Evolutionary conservation across 1,140 invertebrate species (phyloP), one percentile per base, ranked within the genome.

Genomic region (Tetraneura akinire): DNA sequence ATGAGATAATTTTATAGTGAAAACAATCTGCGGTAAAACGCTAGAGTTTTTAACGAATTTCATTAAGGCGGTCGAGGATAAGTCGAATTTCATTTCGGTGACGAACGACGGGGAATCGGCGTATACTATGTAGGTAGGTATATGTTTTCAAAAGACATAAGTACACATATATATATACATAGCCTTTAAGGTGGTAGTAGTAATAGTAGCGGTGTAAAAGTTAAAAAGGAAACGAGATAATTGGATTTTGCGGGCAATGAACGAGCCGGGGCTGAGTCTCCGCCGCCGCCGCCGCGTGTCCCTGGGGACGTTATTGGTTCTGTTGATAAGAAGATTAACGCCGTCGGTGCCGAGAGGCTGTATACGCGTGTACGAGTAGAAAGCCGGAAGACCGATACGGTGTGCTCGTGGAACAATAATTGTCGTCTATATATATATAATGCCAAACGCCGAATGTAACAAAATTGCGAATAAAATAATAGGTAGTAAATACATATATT

Each of bases 191-290:
- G 18, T 8, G 16, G 51, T n/a, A 4, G 1, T 53, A 45, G 45
- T 6, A 16, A n/a, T 14, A 37, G 74, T 60, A 23, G 74, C 26
- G 32, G 55, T 57, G 32, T 47, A 60, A 78, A 57, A 78, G 74
- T 78, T 78, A 78, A 78, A 78, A 78, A 78, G 74, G 74, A 78
- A 60, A 62, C 74, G 55, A 78, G 74, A 78, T 78, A 78, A 78
- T 78, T 78, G 74, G 74, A 78, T 78, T 78, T 78, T 62, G 55
- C 42, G 74, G 71, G 74, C 74, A 60, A 62, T 51, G 51, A 57
- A 26, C 55, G 74, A 26, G 42, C 55, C 37, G 55, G 57, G 42
- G 37, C 53, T 78, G 55, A 78, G 32, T 53, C 26, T 26, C 13
- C 9, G 32, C 73, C 51, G 16, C 55, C 14, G 55, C 73, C 51